phyloP scores from a whole-genome alignment of 2,888 invertebrate genomes.

The Lampropteryx suffumata region DNA sequence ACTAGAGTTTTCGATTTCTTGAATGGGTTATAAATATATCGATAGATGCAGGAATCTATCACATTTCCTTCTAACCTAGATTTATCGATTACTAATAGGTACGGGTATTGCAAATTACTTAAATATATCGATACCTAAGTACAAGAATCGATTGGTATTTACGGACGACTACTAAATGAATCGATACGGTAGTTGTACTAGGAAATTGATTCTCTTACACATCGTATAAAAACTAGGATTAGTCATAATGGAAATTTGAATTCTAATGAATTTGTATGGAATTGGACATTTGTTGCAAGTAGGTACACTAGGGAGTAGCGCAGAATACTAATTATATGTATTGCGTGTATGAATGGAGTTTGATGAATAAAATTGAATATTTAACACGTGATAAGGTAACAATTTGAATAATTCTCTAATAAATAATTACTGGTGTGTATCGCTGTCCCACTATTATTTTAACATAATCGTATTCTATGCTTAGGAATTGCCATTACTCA shows the following conservation, averaged over 20 bases:
- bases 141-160: no score
- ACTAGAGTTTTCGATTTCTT: no score
- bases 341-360: conserved; percentile 33
- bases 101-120: no score
- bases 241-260: conserved; percentile 32
- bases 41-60: conserved; percentile 14
- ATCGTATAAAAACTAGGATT: neutral
- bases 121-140: no score
- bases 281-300: conserved; percentile 18
- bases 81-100: no score
- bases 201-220: conserved; percentile 39
- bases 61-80: no score
- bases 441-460: conserved; percentile 28
- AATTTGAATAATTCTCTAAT: conserved; percentile 35
- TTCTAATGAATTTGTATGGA: conserved; percentile 40
- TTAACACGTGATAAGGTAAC: conserved; percentile 38
- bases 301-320: conserved; percentile 11
- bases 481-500: conserved; percentile 26
- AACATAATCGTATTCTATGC: conserved; percentile 26
- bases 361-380: conserved; percentile 42
- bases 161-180: no score
- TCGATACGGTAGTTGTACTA: no score
- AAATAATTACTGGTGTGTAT: conserved; percentile 34
- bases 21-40: no score
- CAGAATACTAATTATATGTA: conserved; percentile 34